phyloP scores from a whole-genome alignment of 2,888 invertebrate species.

The Lamellibrachia satsuma region DNA sequence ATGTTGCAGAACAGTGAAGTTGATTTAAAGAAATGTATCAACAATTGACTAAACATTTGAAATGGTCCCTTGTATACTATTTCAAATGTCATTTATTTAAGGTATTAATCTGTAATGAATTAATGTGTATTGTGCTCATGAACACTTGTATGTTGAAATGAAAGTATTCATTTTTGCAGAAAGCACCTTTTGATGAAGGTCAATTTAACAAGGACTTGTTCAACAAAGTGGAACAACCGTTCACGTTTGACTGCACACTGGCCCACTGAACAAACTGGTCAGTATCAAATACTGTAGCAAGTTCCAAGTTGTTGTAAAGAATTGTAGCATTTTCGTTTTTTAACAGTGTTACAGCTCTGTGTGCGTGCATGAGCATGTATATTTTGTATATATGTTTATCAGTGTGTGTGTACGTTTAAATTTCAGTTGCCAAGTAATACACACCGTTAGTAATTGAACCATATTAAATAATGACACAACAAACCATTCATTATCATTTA shows the following conservation, averaged over 20 bases:
- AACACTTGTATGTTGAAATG: not conserved
- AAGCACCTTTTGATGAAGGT: slow-evolving; percentile 72
- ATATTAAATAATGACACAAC: not conserved
- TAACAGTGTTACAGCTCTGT: not conserved
- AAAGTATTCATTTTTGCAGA: slow-evolving; percentile 38
- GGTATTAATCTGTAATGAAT: not conserved
- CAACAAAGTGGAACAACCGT: slow-evolving; percentile 70
- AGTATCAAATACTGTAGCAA: slow-evolving; percentile 1
- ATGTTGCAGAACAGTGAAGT: too few relatives aligned
- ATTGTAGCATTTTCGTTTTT: not conserved
- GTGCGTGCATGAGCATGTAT: too few relatives aligned
- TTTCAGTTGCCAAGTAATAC: not conserved
- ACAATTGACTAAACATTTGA: too few relatives aligned
- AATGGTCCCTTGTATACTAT: too few relatives aligned
- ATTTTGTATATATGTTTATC: too few relatives aligned
- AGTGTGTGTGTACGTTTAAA: not conserved
- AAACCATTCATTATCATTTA: not conserved
- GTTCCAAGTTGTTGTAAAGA: not conserved
- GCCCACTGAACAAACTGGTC: slow-evolving; percentile 33
- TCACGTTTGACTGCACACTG: slow-evolving; percentile 32
- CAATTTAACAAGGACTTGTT: slow-evolving; percentile 72
- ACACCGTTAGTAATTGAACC: not conserved
- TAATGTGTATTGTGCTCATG: not conserved
- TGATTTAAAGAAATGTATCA: too few relatives aligned
- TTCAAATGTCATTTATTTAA: slow-evolving; percentile 21